Evolutionary conservation across 2,113 vertebrate species (phyloP).

Genomic region (Desmodus rotundus): DNA sequence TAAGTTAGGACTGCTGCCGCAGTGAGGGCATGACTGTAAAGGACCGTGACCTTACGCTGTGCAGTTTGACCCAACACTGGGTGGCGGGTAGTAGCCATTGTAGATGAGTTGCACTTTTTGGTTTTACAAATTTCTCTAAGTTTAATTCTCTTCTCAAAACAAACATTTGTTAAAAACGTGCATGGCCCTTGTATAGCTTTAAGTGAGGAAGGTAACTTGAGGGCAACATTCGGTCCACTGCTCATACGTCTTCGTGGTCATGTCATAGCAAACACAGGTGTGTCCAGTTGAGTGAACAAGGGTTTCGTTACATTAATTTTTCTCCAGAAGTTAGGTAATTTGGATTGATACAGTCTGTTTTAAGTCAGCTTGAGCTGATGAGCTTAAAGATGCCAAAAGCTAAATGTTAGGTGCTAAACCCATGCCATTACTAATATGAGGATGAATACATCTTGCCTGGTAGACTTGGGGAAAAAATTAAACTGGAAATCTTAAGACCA

Average conservation of each 20-base stretch:
- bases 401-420: neutral
- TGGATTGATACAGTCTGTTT: neutral
- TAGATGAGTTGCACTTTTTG: neutral
- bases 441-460: neutral
- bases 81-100: neutral
- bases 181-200: neutral
- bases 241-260: accelerated
- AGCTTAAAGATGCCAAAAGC: neutral
- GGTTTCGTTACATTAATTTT: neutral
- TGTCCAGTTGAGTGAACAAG: neutral
- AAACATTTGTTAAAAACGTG: neutral
- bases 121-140: neutral
- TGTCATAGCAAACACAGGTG: neutral
- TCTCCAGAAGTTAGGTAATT: neutral
- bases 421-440: neutral
- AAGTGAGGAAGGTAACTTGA: neutral
- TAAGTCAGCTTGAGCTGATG: neutral
- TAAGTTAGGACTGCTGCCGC: no score
- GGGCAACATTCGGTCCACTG: no score
- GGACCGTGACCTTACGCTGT: neutral
- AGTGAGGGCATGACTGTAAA: neutral
- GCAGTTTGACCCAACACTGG: neutral
- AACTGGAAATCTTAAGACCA: neutral
- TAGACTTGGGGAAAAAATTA: neutral
- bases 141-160: neutral